Percentiles rank a stretch among this genome's conserved stretches.
These are phyloP conservation scores for Formicarius rufipectus DNA, from an alignment of 2,113 vertebrate species.

Conservation along the genomic window DNA sequence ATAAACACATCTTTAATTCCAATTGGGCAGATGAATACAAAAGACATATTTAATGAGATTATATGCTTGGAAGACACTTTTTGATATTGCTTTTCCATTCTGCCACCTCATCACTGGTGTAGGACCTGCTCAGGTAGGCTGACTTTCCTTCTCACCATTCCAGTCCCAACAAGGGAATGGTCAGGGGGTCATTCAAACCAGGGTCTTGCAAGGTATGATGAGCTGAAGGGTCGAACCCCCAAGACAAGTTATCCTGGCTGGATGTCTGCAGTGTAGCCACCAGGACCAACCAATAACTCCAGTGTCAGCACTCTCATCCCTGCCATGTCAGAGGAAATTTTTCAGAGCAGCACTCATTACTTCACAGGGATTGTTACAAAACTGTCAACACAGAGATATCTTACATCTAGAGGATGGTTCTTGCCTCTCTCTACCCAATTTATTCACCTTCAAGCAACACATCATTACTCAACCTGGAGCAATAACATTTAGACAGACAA, in stretches of 20 bases:
- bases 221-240: not conserved
- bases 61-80: not conserved
- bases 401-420: not conserved
- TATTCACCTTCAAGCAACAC: not conserved
- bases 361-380: not conserved
- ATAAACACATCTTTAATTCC: not conserved
- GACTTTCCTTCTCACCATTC: not conserved
- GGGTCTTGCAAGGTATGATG: not conserved
- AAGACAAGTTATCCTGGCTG: not conserved
- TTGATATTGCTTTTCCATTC: not conserved
- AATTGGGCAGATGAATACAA: not conserved
- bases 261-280: not conserved
- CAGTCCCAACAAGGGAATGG: fast-evolving
- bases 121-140: not conserved
- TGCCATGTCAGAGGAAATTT: not conserved
- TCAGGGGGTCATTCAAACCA: fast-evolving
- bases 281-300: not conserved
- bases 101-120: not conserved
- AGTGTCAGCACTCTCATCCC: not conserved
- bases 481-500: constrained; percentile 17
- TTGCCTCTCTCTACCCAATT: not conserved
- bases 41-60: not conserved
- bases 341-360: not conserved
- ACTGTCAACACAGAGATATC: not conserved
- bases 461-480: not conserved